These are phyloP conservation scores for Mormyrus iriodes DNA, from an alignment of 2,113 vertebrate species.

Conservation along the genomic window DNA sequence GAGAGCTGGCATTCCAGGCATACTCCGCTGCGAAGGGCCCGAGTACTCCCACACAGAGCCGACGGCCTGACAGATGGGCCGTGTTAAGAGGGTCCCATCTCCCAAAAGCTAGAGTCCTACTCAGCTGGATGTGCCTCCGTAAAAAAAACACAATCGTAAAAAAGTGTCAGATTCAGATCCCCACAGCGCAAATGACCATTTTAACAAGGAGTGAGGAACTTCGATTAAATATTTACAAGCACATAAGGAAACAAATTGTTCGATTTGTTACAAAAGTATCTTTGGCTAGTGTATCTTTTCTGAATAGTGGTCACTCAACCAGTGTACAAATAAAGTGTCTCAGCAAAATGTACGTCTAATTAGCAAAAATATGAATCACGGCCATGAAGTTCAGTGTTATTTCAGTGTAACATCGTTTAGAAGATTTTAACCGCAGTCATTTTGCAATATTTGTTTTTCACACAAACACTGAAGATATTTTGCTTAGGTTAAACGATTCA, in stretches of 20 bases:
- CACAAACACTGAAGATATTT: background rate
- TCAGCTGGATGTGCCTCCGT: background rate
- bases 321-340: background rate
- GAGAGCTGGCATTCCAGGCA: slow-evolving; percentile 60
- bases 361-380: background rate
- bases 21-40: slow-evolving; percentile 51
- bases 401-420: background rate
- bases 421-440: background rate
- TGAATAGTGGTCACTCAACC: background rate
- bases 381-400: background rate
- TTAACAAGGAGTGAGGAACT: background rate
- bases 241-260: background rate
- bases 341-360: background rate
- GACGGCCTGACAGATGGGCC: slow-evolving; percentile 34
- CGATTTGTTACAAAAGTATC: background rate
- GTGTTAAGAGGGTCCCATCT: slow-evolving; percentile 32
- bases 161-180: background rate
- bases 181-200: background rate
- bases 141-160: background rate
- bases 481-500: background rate
- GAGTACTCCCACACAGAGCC: slow-evolving; percentile 44
- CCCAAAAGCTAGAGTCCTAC: background rate
- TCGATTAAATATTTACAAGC: background rate
- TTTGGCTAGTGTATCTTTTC: background rate
- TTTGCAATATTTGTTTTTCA: background rate